Base-by-base conservation (phyloP, 64 coral and sea anemone species). In the Montipora efflorescens region DNA sequence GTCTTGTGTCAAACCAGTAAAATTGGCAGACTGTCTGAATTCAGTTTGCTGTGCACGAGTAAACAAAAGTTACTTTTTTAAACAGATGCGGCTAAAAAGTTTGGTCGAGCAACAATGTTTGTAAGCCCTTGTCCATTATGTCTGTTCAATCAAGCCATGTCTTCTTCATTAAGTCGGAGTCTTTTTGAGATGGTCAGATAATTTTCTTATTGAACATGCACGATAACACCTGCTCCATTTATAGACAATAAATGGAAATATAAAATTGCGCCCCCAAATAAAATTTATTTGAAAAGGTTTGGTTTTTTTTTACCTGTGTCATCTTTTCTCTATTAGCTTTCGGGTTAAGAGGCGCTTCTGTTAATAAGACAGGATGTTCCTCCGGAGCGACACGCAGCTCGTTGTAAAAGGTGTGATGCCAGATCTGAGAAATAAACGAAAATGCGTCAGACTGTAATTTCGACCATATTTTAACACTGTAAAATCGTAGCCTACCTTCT, bases 321-420 rank as follows among this genome's bases (percentile, higher is more conserved):
- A 93, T 93, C n/a, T 93, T 93, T 88, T 93, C 92, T 88, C 91
- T 93, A 83, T 93, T 93, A 15, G 91, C 91, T 82, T 93, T 93
- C 79, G 91, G 91, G 73, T 93, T 93, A 47, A 93, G 91, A 7
- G 91, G 91, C 79, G 91, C 91, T 74, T 93, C 91, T 76, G 91
- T 93, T 43, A 93, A 75, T 16, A 93, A 58, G 55, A 93, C 91
- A 15, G 91, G 91, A 61, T 93, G 91, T 74, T 93, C 91, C 48
- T 93, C 91, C 20, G 91, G 91, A 20, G 91, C 91, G 22, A 93
- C 91, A 79, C 91, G 91, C 61, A 93, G 76, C 80, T 90, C 87
- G 79, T 90, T 90, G 48, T 94, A 94, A 67, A 90, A 90, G 43
- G 87, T 94, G 84, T 94, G 87, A 94, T 90, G 93, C 93, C 87